phyloP scores from a whole-genome alignment of 2,113 vertebrate genomes.

The Eptesicus fuscus region DNA sequence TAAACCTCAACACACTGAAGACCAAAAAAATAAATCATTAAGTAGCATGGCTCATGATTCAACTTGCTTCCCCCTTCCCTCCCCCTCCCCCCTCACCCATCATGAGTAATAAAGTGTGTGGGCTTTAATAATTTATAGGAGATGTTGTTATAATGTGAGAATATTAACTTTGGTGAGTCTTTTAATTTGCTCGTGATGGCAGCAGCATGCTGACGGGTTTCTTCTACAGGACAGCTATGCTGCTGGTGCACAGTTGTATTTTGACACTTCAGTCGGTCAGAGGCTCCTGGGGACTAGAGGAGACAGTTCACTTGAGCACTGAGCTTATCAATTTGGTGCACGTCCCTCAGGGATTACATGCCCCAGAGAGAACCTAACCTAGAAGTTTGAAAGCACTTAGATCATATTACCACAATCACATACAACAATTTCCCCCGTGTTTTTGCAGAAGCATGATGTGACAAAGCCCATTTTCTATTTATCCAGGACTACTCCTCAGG shows the following conservation, averaged over 20 bases:
- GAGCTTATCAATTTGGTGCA: conserved; percentile 52
- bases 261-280: conserved; percentile 52
- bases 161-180: conserved; percentile 71
- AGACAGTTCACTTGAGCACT: conserved; percentile 46
- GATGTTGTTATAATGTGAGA: conserved; percentile 70
- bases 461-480: conserved; percentile 14
- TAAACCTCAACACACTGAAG: conserved; percentile 64
- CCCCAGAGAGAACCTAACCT: conserved; percentile 56
- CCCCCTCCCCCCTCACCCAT: not conserved
- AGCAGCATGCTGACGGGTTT: conserved; percentile 20
- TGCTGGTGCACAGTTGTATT: not conserved
- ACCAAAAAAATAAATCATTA: conserved; percentile 69
- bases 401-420: conserved; percentile 54
- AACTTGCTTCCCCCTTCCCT: not conserved
- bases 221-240: not conserved
- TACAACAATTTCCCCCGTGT: not conserved
- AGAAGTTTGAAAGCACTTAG: conserved; percentile 53
- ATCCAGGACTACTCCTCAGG: not conserved
- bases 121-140: conserved; percentile 72
- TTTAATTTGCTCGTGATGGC: conserved; percentile 66
- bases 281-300: conserved; percentile 35
- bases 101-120: conserved; percentile 70
- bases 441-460: conserved; percentile 10
- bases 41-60: conserved; percentile 65
- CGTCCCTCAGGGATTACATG: conserved; percentile 50